Evolutionary conservation across 2,797 vertebrate genomes (phyloP).

Genomic region (Discoglossus pictus): DNA sequence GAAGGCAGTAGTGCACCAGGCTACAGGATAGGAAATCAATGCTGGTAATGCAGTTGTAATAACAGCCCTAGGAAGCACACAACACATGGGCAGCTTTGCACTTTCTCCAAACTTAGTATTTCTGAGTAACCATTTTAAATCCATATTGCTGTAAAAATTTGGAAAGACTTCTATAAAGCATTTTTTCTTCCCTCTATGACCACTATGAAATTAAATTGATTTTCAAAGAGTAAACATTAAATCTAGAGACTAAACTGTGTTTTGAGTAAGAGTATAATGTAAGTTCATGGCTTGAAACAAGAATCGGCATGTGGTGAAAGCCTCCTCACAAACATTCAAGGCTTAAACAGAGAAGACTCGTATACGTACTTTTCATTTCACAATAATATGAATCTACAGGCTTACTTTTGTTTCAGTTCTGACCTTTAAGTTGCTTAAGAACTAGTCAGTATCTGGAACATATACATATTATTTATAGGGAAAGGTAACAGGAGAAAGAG

Average conservation of each 20-base stretch:
- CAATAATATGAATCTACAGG: too few species aligned
- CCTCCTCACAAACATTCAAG: too few species aligned
- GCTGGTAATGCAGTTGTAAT: conserved; percentile 49
- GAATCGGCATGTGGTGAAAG: too few species aligned
- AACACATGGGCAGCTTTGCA: conserved; percentile 27
- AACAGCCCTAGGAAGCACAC: conserved; percentile 41
- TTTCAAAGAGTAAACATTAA: conserved; percentile 6
- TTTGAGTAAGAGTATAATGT: background rate
- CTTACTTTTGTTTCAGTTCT: too few species aligned
- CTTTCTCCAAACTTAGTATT: conserved; percentile 13
- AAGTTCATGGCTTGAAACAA: background rate
- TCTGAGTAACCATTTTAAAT: conserved; percentile 8
- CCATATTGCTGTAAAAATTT: conserved; percentile 4
- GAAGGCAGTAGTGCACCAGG: conserved; percentile 38
- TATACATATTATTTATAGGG: too few species aligned
- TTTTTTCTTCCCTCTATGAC: too few species aligned
- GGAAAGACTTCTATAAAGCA: too few species aligned
- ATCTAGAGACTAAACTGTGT: background rate
- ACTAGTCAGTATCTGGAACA: too few species aligned
- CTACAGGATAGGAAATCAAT: conserved; percentile 49
- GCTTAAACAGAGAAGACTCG: too few species aligned
- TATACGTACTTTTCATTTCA: too few species aligned
- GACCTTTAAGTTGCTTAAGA: too few species aligned
- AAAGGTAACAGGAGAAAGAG: too few species aligned
- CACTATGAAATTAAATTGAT: conserved; percentile 8